Conservation (phyloP, 2,113 vertebrate species). For the Ifrita kowaldi region DNA sequence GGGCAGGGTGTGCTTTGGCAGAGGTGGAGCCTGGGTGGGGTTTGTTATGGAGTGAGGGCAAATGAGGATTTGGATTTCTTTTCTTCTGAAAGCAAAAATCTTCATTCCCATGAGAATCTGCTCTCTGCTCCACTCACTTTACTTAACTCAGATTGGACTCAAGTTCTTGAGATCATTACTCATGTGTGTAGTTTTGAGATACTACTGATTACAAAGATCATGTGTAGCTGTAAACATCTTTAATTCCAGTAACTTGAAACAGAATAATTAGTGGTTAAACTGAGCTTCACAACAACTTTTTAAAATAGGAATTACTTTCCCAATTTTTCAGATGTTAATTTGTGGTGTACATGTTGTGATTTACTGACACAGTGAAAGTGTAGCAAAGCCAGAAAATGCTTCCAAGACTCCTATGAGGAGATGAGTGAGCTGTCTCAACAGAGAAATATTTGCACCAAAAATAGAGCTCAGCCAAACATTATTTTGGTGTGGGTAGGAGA, state of each 20-base stretch:
- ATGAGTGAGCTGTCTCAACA: constrained; percentile 33
- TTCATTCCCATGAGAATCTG: neutral
- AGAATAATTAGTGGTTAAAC: constrained; percentile 32
- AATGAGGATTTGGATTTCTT: constrained; percentile 13
- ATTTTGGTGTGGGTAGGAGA: constrained; percentile 5
- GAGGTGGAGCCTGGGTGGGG: neutral
- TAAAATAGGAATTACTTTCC: neutral
- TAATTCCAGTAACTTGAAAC: constrained; percentile 28
- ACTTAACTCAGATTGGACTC: neutral
- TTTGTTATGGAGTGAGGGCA: neutral
- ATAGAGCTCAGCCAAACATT: constrained; percentile 22
- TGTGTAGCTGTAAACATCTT: constrained; percentile 23
- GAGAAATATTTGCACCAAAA: constrained; percentile 48
- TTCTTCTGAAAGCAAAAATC: neutral
- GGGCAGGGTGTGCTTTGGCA: neutral
- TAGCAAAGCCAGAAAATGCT: constrained; percentile 34
- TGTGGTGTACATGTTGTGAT: constrained; percentile 13
- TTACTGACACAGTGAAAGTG: constrained; percentile 24
- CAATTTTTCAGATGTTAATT: constrained; percentile 37
- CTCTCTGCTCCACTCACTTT: neutral
- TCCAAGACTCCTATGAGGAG: constrained; percentile 26
- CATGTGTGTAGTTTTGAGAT: neutral
- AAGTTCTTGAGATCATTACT: neutral
- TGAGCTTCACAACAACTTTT: constrained; percentile 6
- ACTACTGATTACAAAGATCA: neutral